Percentiles rank a stretch among this genome's conserved stretches.
Conservation (phyloP, 2,113 vertebrate species). For the Orthonyx spaldingii region DNA sequence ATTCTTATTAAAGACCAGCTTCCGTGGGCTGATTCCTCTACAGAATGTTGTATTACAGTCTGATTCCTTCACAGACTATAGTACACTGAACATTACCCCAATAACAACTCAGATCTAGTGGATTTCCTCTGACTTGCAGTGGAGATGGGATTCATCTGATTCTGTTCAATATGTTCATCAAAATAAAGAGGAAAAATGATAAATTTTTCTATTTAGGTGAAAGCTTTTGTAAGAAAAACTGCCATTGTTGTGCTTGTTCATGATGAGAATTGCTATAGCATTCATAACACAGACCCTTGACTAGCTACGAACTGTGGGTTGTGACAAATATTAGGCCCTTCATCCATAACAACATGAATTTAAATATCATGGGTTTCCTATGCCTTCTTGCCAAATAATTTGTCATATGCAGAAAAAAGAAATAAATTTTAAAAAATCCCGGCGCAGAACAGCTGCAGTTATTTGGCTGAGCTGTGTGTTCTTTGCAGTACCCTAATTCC, state of each 20-base stretch:
- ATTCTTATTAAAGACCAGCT: neutral
- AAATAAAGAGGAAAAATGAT: neutral
- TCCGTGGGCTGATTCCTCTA: neutral
- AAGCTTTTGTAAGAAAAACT: neutral
- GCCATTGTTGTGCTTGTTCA: neutral
- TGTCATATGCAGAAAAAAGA: fast-evolving
- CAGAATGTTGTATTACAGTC: neutral
- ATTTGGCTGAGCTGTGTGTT: neutral
- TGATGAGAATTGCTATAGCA: neutral
- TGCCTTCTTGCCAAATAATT: neutral
- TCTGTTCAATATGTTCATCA: neutral
- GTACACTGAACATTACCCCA: neutral
- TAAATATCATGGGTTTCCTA: neutral
- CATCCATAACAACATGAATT: neutral
- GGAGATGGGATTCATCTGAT: neutral
- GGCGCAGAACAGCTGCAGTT: neutral
- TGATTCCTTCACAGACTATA: neutral
- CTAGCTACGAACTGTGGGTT: neutral
- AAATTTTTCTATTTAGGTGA: neutral
- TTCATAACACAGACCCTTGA: neutral
- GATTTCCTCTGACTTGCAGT: neutral
- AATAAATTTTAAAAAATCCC: neutral
- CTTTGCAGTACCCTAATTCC: neutral
- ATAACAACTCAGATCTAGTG: neutral
- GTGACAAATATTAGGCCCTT: neutral